Base-by-base conservation (phyloP, 2,797 vertebrate genomes). In the Phataginus tetradactyla region DNA sequence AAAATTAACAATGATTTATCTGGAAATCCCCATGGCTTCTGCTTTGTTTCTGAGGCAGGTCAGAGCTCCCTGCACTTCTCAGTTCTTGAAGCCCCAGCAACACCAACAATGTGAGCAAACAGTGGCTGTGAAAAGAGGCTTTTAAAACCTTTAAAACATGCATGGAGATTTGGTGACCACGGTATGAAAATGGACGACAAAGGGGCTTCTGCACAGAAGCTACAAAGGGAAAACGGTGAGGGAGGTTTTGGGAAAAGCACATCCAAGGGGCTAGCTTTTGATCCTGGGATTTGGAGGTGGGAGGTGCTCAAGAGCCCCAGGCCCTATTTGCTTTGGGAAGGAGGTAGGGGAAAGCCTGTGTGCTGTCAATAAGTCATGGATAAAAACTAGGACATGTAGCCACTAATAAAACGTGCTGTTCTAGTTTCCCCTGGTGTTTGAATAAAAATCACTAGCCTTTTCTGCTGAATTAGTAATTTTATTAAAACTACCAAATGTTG, bases 241-340 rank as follows among this genome's bases (percentile, higher is more conserved):
- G 0, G 4, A 4, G 27, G 6, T 29, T 55, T 78, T 61, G 34
- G 3, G 29, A 59, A 18, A 10, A 13, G 11, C 7, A 7, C 1
- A 4, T 14, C 51, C 5, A 11, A 34, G 53, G 74, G 39, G 7
- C 17, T 32, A 29, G 25, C 25, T 23, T 7, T n/a, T 23, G 34
- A 34, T 20, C 32, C 69, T 29, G 32, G 59, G 55, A 9, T 45
- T 63, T 18, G 39, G 29, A 7, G 10, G 18, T 55, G 53, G 86
- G 61, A 63, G 25, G 55, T 5, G 1, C 32, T 61, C 25, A 51
- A 18, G 25, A 42, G 37, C 25, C 7, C 45, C n/a, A 71, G 37
- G 5, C 2, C n/a, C 25, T 45, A 4, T 9, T 1, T 51, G 49
- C 49, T 80, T 39, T 51, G 29, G 27, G 42, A 83, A 27, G 74